Evolutionary conservation across 2,888 invertebrate species (phyloP), one percentile per base, ranked within the genome.

Genomic region (Tortrix viridana): DNA sequence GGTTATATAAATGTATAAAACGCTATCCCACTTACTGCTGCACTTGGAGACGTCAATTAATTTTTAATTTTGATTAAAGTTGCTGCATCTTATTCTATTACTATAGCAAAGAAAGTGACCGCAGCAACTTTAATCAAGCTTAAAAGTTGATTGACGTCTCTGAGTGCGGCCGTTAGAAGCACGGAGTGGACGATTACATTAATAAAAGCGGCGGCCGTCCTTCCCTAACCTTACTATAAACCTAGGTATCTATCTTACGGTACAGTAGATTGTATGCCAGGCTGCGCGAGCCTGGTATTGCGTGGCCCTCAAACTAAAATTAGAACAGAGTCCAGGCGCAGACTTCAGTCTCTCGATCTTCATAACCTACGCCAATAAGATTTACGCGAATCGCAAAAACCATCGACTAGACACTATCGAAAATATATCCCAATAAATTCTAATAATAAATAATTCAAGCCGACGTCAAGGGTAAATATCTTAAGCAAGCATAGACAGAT

Each of bases 361-460:
- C 79, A 41, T 16, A 76, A 79, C 79, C 79, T 76, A 77, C 79
- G 65, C 66, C 67, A 65, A 67, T 64, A 63, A 70, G 67, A 54
- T 71, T 69, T 69, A 73, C 67, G 70, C 71, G 71, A 79, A 76
- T 67, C 76, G 74, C 78, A 76, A 77, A 79, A 76, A 71, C 79
- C 82, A 74, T 83, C 84, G 89, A 89, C 89, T 89, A 89, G 89
- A 87, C 82, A 77, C 86, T 86, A 85, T 79, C 76, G 69, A 76
- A 79, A 79, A 76, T 74, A 75, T 73, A 76, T 68, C 76, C 50
- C 56, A 38, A 62, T 81, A 71, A 76, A 77, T 77, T 85, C 85
- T 85, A 76, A 82, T 84, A 89, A 88, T 89, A 89, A 89, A 88
- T 84, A 88, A 81, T 74, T 71, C 9, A 86, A 87, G 86, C 87